These are phyloP conservation scores for Tenualosa ilisha DNA, from an alignment of 2,797 vertebrate species.

Conservation along the genomic window DNA sequence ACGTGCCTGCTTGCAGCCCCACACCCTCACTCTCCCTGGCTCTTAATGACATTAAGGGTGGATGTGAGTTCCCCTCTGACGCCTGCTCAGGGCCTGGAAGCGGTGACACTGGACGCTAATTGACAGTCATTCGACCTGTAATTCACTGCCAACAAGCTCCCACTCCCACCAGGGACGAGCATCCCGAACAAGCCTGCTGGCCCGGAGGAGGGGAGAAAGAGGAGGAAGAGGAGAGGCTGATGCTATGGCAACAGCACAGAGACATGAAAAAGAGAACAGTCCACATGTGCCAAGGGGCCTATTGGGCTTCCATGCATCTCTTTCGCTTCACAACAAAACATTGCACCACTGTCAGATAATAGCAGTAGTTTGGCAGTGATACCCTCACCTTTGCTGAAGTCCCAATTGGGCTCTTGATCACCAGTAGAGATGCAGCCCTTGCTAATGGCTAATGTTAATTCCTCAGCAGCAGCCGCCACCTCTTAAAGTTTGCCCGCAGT, in stretches of 20 bases:
- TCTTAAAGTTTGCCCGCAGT: background rate
- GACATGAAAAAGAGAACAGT: background rate
- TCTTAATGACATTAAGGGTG: constrained; percentile 56
- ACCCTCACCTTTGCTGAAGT: background rate
- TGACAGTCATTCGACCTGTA: constrained; percentile 66
- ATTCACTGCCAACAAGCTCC: constrained; percentile 69
- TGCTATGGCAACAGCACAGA: no score
- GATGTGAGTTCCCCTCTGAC: constrained; percentile 47
- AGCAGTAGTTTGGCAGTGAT: background rate
- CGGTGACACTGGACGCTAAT: constrained; percentile 49
- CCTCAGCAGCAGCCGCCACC: background rate
- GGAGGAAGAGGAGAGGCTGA: background rate
- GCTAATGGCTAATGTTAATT: background rate
- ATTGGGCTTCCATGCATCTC: background rate
- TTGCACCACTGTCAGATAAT: background rate
- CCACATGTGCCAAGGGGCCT: background rate
- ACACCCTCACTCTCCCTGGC: constrained; percentile 11
- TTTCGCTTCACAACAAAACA: background rate
- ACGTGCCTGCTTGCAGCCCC: background rate
- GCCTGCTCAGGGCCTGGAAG: constrained; percentile 41
- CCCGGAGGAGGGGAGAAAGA: background rate
- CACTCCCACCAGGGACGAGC: constrained; percentile 39
- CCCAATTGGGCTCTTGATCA: background rate
- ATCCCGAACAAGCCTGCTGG: constrained; percentile 29
- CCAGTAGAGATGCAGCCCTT: background rate